phyloP scores from a whole-genome alignment of 2,113 vertebrate genomes.

The Laticauda laticaudata region DNA sequence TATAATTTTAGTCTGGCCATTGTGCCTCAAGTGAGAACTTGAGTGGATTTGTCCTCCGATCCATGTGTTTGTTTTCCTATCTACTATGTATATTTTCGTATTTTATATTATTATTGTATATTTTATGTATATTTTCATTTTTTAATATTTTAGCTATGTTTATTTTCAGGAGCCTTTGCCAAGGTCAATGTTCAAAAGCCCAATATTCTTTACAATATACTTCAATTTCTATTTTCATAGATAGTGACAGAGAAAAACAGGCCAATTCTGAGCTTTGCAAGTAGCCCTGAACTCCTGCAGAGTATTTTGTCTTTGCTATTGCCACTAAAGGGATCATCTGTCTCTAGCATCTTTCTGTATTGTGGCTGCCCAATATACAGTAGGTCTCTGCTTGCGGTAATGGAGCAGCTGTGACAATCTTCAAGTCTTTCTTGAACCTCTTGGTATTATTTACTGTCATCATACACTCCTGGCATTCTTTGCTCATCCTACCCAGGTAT shows the following conservation, averaged over 20 bases:
- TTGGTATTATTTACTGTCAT: background rate
- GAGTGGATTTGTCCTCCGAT: background rate
- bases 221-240: background rate
- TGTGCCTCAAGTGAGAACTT: background rate
- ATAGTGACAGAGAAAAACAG: background rate
- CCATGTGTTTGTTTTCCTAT: background rate
- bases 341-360: background rate
- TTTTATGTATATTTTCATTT: background rate
- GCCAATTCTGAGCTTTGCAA: background rate
- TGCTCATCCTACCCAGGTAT: background rate
- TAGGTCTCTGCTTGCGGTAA: background rate
- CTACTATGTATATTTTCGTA: background rate
- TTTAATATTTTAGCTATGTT: background rate
- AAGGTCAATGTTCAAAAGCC: background rate
- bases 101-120: background rate
- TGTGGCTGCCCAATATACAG: background rate
- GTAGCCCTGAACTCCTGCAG: background rate
- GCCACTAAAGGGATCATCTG: background rate
- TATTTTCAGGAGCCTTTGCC: background rate
- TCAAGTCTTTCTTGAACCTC: background rate
- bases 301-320: background rate
- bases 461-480: background rate
- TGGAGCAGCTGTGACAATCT: background rate
- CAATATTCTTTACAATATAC: background rate
- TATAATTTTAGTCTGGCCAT: background rate